These are phyloP conservation scores for Synergus gifuensis DNA, from an alignment of 2,888 invertebrate species.

Conservation along the genomic window DNA sequence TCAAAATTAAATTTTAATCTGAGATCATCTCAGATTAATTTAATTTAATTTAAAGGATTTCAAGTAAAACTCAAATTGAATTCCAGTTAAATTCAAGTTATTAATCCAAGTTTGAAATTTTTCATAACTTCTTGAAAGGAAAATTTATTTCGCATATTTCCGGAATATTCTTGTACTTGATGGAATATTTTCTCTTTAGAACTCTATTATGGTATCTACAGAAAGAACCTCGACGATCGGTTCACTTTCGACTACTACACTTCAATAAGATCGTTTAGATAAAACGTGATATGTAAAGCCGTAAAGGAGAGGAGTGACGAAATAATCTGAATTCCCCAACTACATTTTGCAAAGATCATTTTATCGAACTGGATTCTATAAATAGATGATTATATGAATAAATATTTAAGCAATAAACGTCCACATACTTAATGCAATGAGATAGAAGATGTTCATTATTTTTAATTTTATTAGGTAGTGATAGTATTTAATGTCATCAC, in stretches of 20 bases:
- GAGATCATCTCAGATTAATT: too few relatives aligned
- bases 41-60: too few relatives aligned
- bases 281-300: slow-evolving; percentile 10
- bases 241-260: slow-evolving; percentile 38
- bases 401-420: background rate
- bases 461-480: too few relatives aligned
- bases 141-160: background rate
- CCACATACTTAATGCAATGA: background rate
- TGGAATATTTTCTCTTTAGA: background rate
- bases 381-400: background rate
- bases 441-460: background rate
- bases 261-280: slow-evolving; percentile 32
- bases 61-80: too few relatives aligned
- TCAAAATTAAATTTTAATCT: too few relatives aligned
- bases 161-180: background rate
- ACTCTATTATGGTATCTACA: background rate
- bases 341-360: background rate
- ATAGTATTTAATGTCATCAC: too few relatives aligned
- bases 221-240: slow-evolving; percentile 24
- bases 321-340: slow-evolving; percentile 28
- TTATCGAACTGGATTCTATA: background rate
- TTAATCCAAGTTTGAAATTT: background rate
- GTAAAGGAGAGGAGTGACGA: slow-evolving; percentile 18
- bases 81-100: too few relatives aligned
- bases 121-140: background rate